Base-by-base conservation (phyloP, 2,888 invertebrate genomes). In the Euzophera pinguis region DNA sequence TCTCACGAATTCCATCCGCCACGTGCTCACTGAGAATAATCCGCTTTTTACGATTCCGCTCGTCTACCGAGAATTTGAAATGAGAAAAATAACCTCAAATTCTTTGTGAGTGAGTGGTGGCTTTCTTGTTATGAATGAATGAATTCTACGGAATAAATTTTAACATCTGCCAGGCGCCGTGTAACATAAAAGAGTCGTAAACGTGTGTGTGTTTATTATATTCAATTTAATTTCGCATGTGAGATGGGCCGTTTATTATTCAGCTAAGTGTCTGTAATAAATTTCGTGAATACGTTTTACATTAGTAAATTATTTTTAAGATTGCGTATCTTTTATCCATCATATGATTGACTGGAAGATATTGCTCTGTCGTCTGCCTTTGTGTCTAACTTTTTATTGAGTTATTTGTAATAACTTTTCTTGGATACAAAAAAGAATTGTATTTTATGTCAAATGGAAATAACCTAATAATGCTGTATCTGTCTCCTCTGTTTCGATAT, bases 1-100 rank as follows among this genome's bases (percentile, higher is more conserved):
- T 82, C 78, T 77, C 81, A 78, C 84, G 78, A 81, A 84, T 88
- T 84, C 84, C 84, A 82, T 81, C 81, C 80, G 62, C 75, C 75
- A 75, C 77, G 73, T 77, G 74, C 79, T 71, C 70, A 70, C 75
- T 66, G 78, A 76, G 81, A 78, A 83, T 89, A 89, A 90, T 90
- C 90, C 87, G 80, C 85, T 86, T 89, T 90, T 90, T 89, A 89
- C 89, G 88, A 88, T 89, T 86, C 84, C 73, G 79, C 78, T 81
- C 82, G 77, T 80, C 81, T 77, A 81, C 81, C 66, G 74, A 81
- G 85, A 84, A 87, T 85, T 87, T 85, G 78, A 83, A 88, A 87
- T 86, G 85, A 85, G 85, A 85, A 83, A 85, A 83, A 86, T 85
- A 84, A 81, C 80, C 82, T 79, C 73, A 75, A 81, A 82, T 80